These are phyloP conservation scores for Drosophila differens DNA, from an alignment of 2,888 invertebrate species.

Conservation along the genomic window DNA sequence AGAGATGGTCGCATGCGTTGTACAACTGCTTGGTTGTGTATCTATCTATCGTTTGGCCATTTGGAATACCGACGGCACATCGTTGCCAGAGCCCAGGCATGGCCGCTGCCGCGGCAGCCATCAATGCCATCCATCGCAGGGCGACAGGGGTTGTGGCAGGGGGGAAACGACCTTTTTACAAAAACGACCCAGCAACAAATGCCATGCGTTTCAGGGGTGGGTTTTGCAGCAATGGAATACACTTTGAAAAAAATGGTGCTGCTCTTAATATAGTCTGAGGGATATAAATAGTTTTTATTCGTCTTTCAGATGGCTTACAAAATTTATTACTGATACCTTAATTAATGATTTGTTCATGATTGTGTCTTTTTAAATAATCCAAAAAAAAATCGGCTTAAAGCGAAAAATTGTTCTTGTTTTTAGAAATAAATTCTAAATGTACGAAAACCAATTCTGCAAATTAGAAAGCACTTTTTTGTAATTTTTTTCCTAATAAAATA, in stretches of 20 bases:
- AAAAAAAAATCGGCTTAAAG: rapidly evolving
- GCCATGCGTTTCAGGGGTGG: conserved; percentile 57
- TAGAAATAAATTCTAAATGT: background rate
- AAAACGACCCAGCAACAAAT: conserved; percentile 20
- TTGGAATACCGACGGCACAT: conserved; percentile 71
- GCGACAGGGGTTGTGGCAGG: conserved; percentile 6
- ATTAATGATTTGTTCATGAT: background rate
- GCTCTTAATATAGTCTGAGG: background rate
- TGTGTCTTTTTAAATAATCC: background rate
- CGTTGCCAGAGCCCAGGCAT: conserved; percentile 34
- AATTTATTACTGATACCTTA: background rate
- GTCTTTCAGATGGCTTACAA: background rate
- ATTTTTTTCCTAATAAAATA: background rate
- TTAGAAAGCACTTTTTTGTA: background rate
- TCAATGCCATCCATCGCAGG: conserved; percentile 21
- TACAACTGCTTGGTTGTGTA: conserved; percentile 43
- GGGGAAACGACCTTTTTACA: conserved; percentile 32
- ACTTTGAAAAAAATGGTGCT: conserved; percentile 27
- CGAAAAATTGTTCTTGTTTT: background rate
- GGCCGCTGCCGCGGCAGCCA: conserved; percentile 63
- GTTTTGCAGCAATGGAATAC: conserved; percentile 36
- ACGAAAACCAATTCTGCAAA: background rate
- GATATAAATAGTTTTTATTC: background rate
- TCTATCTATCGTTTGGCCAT: conserved; percentile 54
- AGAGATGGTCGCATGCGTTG: conserved; percentile 56